Evolutionary conservation across 2,888 invertebrate genomes (phyloP).

Genomic region (Rhingia rostrata): DNA sequence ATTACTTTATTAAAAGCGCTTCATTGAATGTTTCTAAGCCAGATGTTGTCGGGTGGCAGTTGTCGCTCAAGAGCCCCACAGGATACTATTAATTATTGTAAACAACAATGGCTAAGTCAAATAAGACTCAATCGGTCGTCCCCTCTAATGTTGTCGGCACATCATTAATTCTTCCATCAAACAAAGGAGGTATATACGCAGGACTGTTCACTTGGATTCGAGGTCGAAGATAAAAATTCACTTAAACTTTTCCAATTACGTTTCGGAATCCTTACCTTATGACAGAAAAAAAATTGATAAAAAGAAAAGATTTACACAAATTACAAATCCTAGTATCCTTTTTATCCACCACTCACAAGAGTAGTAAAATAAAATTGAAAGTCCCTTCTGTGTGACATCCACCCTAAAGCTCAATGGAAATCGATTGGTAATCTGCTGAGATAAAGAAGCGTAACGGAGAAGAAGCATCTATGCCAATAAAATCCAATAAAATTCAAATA

Average conservation of each 20-base stretch:
- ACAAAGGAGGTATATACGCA: neutral
- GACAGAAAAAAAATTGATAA: constrained; percentile 49
- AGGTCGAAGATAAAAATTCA: constrained; percentile 73
- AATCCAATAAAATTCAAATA: constrained; percentile 73
- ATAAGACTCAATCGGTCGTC: constrained; percentile 27
- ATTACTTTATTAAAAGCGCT: constrained; percentile 71
- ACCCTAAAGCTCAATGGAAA: constrained; percentile 41
- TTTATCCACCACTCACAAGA: neutral
- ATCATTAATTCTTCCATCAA: constrained; percentile 55
- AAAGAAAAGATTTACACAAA: constrained; percentile 75
- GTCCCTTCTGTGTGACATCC: constrained; percentile 17
- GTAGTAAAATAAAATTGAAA: constrained; percentile 64
- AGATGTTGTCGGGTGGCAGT: constrained; percentile 40
- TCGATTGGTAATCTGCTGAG: constrained; percentile 70
- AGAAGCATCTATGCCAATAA: constrained; percentile 29
- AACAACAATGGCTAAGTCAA: constrained; percentile 68
- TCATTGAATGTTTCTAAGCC: constrained; percentile 41
- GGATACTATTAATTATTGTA: constrained; percentile 67
- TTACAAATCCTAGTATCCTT: constrained; percentile 73
- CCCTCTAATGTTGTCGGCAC: constrained; percentile 59
- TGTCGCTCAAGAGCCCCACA: neutral
- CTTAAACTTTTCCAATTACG: constrained; percentile 76
- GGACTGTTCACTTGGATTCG: constrained; percentile 8
- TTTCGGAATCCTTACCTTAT: constrained; percentile 58
- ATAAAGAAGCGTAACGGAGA: constrained; percentile 63